Conservation (phyloP, 2,888 invertebrate genomes). For the Chloromyia formosa region DNA sequence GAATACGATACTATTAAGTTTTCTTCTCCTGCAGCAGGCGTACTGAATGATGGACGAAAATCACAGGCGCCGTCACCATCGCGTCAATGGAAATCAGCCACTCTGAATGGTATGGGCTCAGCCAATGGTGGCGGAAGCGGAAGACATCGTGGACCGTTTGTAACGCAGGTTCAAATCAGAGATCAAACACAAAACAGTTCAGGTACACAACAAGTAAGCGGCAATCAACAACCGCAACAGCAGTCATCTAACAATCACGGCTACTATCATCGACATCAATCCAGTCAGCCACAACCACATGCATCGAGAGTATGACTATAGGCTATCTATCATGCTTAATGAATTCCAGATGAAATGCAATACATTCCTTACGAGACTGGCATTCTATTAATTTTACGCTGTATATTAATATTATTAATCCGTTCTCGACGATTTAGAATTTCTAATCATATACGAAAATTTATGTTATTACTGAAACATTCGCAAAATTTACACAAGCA, state of each 20-base stretch:
- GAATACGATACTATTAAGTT: slow-evolving; percentile 84
- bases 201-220: slow-evolving; percentile 44
- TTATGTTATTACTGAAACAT: neutral
- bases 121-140: slow-evolving; percentile 59
- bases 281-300: slow-evolving; percentile 55
- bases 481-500: neutral
- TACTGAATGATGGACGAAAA: slow-evolving; percentile 47
- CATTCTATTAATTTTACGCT: neutral
- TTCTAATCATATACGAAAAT: neutral
- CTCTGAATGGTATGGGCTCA: slow-evolving; percentile 56
- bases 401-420: neutral
- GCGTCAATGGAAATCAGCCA: slow-evolving; percentile 60
- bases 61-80: slow-evolving; percentile 50
- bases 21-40: slow-evolving; percentile 66
- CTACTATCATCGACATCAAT: slow-evolving; percentile 29
- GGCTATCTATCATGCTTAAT: slow-evolving; percentile 36
- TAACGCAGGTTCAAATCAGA: slow-evolving; percentile 71
- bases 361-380: slow-evolving; percentile 33
- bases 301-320: slow-evolving; percentile 65
- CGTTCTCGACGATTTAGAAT: neutral
- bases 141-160: slow-evolving; percentile 68
- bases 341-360: neutral
- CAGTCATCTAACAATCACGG: slow-evolving; percentile 39
- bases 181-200: slow-evolving; percentile 60
- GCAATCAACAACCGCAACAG: slow-evolving; percentile 60